These are phyloP conservation scores for Helogale parvula DNA, from an alignment of 2,113 vertebrate genomes.

Conservation along the genomic window DNA sequence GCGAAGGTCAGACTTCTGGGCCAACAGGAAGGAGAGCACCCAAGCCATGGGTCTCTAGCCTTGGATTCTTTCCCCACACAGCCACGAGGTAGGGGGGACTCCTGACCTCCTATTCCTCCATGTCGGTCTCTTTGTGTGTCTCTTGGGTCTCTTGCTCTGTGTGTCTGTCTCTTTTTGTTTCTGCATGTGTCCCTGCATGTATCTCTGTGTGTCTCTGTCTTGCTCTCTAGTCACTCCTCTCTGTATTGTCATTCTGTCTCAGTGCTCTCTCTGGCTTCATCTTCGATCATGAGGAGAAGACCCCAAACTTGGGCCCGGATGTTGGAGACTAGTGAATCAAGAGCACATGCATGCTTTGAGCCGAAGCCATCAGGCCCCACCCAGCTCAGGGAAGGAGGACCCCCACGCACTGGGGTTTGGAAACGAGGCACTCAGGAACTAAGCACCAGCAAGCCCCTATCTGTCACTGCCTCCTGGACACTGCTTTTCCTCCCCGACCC, in stretches of 20 bases:
- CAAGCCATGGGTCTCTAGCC: not conserved
- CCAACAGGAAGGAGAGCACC: not conserved
- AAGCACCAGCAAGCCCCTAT: not conserved
- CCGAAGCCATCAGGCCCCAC: not conserved
- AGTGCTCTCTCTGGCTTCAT: not conserved
- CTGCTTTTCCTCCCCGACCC: not conserved
- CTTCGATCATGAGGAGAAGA: not conserved
- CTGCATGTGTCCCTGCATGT: not conserved
- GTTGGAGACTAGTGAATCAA: not conserved
- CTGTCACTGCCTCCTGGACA: not conserved
- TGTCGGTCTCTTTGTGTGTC: not conserved
- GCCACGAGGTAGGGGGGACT: no score
- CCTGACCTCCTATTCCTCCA: not conserved
- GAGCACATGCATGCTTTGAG: not conserved
- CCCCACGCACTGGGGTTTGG: not conserved
- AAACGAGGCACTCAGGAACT: not conserved
- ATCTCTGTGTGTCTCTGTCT: not conserved
- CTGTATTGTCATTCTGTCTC: not conserved
- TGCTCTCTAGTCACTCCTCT: not conserved
- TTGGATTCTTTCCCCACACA: not conserved
- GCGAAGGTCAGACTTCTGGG: not conserved
- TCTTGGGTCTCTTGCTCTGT: not conserved
- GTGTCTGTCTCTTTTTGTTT: no score
- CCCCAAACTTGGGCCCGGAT: not conserved
- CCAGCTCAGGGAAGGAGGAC: not conserved